Evolutionary conservation across 2,113 vertebrate species (phyloP), one percentile per base, ranked within the genome.

Genomic region (Gyps fulvus): DNA sequence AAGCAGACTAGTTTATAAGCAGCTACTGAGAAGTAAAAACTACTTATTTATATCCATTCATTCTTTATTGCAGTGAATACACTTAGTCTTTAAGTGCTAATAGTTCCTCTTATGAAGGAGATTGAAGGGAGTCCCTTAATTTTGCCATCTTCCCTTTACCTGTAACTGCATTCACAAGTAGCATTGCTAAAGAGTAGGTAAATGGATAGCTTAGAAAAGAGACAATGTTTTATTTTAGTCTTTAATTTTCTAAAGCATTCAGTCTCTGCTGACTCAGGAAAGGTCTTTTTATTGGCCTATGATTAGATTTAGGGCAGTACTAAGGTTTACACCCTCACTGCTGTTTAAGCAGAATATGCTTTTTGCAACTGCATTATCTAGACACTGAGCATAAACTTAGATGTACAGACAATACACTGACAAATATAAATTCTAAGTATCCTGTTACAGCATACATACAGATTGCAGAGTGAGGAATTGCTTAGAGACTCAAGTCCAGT

Each of bases 401-500:
- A 70, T 58, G 50, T 70, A 83, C 52, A 7, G 59, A 59, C 63
- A 77, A 77, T 66, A 42, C 87, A 71, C 65, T 47, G 78, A 89
- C 87, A 67, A 87, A 95, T 86, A 92, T 73, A 86, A 96, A 80
- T 79, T 76, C 77, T 58, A 42, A 36, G 70, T 82, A 76, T 96
- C 77, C 81, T 63, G 57, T 94, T 96, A 94, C 87, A 71, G 83
- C 80, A 21, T 65, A 62, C 57, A 70, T 10, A 21, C 55, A 87
- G 72, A 86, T 20, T 88, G 95, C 71, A 74, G 83, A 93, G 42
- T 32, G 61, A 91, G 87, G 73, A 78, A 91, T 18, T 81, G 73
- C 84, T 49, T 21, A 43, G 43, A 87, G 59, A 63, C 36, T 55
- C 45, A 21, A 23, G 72, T 50, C 52, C 31, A 67, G 58, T 72